These are phyloP conservation scores for Conger conger DNA, from an alignment of 2,113 vertebrate species.

Conservation along the genomic window DNA sequence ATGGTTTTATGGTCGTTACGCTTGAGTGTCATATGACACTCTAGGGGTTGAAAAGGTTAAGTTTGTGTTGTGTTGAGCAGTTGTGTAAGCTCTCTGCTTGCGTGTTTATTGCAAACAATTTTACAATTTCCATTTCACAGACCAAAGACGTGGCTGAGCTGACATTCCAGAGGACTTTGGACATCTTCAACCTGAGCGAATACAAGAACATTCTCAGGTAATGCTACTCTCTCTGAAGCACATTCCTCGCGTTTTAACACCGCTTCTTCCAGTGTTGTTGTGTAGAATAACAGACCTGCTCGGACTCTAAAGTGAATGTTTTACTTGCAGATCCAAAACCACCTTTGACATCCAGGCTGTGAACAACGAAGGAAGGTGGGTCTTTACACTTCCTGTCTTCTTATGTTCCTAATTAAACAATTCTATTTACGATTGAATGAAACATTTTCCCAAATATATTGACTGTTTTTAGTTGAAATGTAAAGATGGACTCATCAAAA, in stretches of 20 bases:
- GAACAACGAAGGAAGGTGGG: conserved; percentile 87
- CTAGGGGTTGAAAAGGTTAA: no score
- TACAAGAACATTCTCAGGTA: conserved; percentile 79
- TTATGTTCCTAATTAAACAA: no score
- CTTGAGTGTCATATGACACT: no score
- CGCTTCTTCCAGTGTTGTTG: background rate
- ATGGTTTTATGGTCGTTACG: no score
- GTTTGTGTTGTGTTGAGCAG: background rate
- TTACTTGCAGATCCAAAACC: conserved; percentile 75
- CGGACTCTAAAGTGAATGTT: background rate
- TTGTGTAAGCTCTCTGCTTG: background rate
- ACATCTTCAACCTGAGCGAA: conserved; percentile 69
- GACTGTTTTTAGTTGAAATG: no score
- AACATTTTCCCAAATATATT: no score
- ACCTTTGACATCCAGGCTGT: conserved; percentile 89
- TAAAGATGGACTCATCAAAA: no score
- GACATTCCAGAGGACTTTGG: conserved; percentile 71
- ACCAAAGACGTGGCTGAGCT: conserved; percentile 85
- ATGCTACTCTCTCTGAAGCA: background rate
- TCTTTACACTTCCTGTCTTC: conserved; percentile 21
- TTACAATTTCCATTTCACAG: conserved; percentile 62
- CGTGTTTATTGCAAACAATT: background rate
- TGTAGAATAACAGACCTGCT: no score
- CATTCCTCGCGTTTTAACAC: background rate
- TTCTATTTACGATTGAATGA: no score